Base-by-base conservation (phyloP, 1,140 invertebrate species). In the Dinoponera quadriceps region DNA sequence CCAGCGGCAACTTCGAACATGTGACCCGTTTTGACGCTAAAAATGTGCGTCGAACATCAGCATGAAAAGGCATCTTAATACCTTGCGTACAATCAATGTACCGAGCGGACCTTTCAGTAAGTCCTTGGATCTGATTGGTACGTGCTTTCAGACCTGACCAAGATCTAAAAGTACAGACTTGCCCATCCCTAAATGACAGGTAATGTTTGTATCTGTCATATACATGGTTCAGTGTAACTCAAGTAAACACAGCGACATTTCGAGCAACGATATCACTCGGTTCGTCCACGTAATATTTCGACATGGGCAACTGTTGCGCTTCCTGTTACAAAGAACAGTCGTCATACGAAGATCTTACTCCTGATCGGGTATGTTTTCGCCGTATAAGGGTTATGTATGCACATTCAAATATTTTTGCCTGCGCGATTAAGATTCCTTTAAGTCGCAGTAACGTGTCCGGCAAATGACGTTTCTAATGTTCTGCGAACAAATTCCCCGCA, bases 301-400 rank as follows among this genome's bases (percentile, higher is more conserved):
- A 54, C 66, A 91, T 92, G 91, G 91, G 90, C 2, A 84, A 85
- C 54, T 25, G 89, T 3, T 91, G 88, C 25, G 57, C 62, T 18
- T 88, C 83, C 25, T 92, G 91, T 38, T 88, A 65, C 38, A 90
- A 92, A 71, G 74, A 69, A 85, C 85, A 87, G n/a, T 57, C 86
- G 25, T 89, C 91, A 0, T 89, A 88, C 25, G 90, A 92, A 59
- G 90, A 92, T 74, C 82, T 91, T 27, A 91, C 91, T 44, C 90
- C 91, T 55, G 91, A 92, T 82, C 54, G 80, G 81, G 91, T 92
- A 85, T 66, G 85, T 85, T n/a, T 44, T 51, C 20, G 11, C 33
- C 13, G 51, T 25, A 83, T 62, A 66, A 27, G 74, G 83, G 84
- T 88, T 88, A 82, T 84, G 9, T 29, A 29, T 7, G 13, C 33